Conservation (phyloP, 2,113 vertebrate species). For the Todiramphus chloris region DNA sequence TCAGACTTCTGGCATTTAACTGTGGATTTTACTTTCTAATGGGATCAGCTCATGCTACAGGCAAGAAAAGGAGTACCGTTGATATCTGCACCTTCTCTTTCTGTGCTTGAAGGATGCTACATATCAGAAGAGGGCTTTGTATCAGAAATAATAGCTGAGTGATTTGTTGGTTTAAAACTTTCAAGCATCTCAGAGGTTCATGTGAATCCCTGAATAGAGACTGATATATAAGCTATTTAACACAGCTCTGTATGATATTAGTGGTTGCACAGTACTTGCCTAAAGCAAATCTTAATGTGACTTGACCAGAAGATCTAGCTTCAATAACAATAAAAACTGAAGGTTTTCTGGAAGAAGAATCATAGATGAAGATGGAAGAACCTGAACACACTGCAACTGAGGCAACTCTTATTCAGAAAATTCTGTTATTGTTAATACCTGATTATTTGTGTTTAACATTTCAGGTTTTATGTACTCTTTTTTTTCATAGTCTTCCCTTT, state of each 20-base stretch:
- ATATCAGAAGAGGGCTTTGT: background rate
- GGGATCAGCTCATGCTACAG: background rate
- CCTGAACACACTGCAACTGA: background rate
- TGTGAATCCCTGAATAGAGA: background rate
- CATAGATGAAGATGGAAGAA: background rate
- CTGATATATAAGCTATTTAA: background rate
- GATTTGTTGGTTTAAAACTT: background rate
- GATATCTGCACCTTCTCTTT: background rate
- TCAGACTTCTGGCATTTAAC: background rate
- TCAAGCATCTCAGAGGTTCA: background rate
- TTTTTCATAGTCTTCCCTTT: too few relatives aligned
- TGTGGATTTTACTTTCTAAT: background rate
- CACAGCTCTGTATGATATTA: background rate
- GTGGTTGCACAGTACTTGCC: background rate
- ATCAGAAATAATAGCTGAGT: background rate
- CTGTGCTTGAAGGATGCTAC: background rate
- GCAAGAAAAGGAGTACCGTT: rapidly evolving
- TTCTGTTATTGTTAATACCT: background rate
- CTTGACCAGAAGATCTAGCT: background rate
- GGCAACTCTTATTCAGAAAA: background rate
- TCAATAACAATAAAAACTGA: background rate
- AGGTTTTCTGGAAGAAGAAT: background rate
- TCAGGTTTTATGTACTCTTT: background rate
- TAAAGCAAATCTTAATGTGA: background rate
- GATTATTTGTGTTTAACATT: background rate